Conservation (phyloP, 1,140 invertebrate genomes). For the Schlechtendalia chinensis region DNA sequence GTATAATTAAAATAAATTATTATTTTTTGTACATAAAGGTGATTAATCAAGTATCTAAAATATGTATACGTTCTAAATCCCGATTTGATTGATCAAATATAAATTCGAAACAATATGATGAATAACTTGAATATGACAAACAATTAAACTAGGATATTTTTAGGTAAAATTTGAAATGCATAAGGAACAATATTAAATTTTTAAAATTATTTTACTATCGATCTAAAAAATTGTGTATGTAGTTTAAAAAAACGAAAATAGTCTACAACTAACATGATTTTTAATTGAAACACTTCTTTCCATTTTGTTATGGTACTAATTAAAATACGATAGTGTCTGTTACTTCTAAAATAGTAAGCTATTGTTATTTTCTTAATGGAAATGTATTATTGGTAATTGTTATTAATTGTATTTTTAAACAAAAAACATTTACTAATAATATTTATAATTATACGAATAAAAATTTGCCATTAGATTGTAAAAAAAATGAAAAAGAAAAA, state of each 20-base stretch:
- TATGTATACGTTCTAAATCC: constrained; percentile 6
- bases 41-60: background rate
- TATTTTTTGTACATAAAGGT: constrained; percentile 1
- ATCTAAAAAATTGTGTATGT: background rate
- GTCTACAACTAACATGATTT: background rate
- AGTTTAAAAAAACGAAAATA: constrained; percentile 23
- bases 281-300: constrained; percentile 3
- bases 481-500: constrained; percentile 30
- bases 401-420: constrained; percentile 33
- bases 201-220: constrained; percentile 16
- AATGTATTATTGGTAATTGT: constrained; percentile 38
- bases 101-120: constrained; percentile 15
- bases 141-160: constrained; percentile 1
- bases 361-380: constrained; percentile 29
- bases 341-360: background rate
- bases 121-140: background rate
- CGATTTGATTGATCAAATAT: constrained; percentile 28
- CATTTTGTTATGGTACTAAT: constrained; percentile 26
- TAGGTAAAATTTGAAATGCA: background rate
- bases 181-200: background rate
- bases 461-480: constrained; percentile 48
- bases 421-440: constrained; percentile 28
- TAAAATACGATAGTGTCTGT: constrained; percentile 14
- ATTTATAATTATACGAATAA: constrained; percentile 37
- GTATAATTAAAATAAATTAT: constrained; percentile 13